A percentile compares a stretch with the other conserved stretches of the same genome.
These are phyloP conservation scores for Vespertilio murinus DNA, from an alignment of 2,797 vertebrate genomes.

Conservation along the genomic window DNA sequence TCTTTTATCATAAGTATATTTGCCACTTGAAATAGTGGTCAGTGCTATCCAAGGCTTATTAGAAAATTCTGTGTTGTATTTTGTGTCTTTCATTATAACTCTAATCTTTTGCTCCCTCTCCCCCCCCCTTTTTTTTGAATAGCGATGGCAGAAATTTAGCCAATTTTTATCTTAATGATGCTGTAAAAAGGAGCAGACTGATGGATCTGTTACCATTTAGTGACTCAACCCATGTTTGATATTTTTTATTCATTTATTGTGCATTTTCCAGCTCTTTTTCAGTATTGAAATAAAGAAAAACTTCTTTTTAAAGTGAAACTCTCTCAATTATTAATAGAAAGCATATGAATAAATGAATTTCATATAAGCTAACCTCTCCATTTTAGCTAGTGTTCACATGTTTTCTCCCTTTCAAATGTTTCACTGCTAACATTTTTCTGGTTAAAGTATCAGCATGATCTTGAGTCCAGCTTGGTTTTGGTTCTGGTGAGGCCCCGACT, in stretches of 20 bases:
- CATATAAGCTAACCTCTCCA: not conserved
- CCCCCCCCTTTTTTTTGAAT: not conserved
- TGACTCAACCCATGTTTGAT: not conserved
- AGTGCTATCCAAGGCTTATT: not conserved
- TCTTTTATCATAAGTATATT: not conserved
- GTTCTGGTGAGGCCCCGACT: not conserved
- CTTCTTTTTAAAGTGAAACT: not conserved
- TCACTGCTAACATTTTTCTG: not conserved
- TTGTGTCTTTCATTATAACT: slow-evolving; percentile 13
- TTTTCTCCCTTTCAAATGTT: not conserved
- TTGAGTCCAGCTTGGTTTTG: not conserved
- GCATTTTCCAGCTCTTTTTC: not conserved
- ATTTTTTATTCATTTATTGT: not conserved
- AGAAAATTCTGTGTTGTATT: not conserved
- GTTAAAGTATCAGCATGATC: not conserved
- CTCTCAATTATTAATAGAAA: not conserved
- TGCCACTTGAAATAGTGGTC: not conserved
- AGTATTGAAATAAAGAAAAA: not conserved
- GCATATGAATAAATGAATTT: not conserved
- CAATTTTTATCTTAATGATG: not conserved
- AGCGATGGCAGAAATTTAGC: not conserved
- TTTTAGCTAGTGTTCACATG: not conserved
- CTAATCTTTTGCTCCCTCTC: not conserved
- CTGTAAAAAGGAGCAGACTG: not conserved
- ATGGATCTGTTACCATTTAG: not conserved